Conservation (phyloP, 2,113 vertebrate species). For the Thalassarche chlororhynchos region DNA sequence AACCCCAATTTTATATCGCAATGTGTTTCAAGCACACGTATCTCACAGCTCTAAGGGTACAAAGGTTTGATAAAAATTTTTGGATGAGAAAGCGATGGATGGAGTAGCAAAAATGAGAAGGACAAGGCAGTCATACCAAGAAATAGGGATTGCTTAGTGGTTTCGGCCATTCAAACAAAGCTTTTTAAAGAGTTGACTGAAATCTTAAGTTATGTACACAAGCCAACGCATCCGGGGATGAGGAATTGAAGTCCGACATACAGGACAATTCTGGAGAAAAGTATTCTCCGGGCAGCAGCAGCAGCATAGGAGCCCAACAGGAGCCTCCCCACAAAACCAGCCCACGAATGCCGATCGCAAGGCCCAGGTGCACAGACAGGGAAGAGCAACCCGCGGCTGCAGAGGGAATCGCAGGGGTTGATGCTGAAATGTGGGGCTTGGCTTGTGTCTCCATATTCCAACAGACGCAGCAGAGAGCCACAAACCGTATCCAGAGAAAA, state of each 20-base stretch:
- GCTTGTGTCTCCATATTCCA: not conserved
- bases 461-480: not conserved
- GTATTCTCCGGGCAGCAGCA: not conserved
- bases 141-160: not conserved
- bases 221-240: not conserved
- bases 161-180: not conserved
- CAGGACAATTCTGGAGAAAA: not conserved
- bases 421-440: fast-evolving
- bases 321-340: not conserved
- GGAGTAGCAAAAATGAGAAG: not conserved
- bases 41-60: not conserved
- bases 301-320: not conserved
- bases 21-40: not conserved
- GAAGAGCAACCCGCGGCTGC: not conserved
- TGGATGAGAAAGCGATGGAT: not conserved
- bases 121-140: not conserved
- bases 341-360: fast-evolving
- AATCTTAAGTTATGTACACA: not conserved
- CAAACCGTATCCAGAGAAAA: not conserved
- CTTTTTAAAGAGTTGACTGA: not conserved
- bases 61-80: not conserved
- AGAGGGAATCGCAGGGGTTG: not conserved
- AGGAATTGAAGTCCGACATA: not conserved
- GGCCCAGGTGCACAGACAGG: fast-evolving
- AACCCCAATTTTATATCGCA: not conserved